Evolutionary conservation across 1,140 invertebrate species (phyloP), one percentile per base, ranked within the genome.

Genomic region (Drosophila sturtevanti): DNA sequence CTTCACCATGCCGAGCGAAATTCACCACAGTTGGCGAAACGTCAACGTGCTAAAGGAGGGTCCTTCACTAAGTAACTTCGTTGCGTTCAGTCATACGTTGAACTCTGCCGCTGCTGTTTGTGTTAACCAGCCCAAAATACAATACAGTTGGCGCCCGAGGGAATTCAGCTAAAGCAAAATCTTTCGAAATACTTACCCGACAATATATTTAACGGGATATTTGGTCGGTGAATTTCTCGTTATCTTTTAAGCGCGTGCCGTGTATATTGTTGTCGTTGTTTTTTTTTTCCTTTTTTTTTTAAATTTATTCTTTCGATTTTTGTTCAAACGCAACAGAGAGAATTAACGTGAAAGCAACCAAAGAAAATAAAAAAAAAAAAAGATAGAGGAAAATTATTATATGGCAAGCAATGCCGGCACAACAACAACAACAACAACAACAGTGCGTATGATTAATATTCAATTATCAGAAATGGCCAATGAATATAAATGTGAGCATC

Each of bases 31-130:
- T 24, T 55, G 22, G 41, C 14, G 24, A 7, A 16, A 6, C 52
- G 22, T 16, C 27, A 54, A 31, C 12, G 14, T 18, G 51, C n/a
- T n/a, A n/a, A 38, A 68, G 58, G 21, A 61, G 58, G 54, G 65
- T 41, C 51, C 54, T 35, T 44, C 55, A 35, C 4, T 4, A 12
- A 14, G 10, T 5, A 12, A 34, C 48, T 24, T 16, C n/a, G 22
- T 10, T 61, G 62, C 79, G 38, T 84, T 89, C 70, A 89, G 84
- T 89, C 77, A 84, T 55, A 74, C 85, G 69, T 89, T 73, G 84
- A 89, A 89, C 77, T 84, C 70, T 77, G 84, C 77, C 52, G 84
- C 67, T 82, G 77, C 63, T 74, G 76, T 80, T 89, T 89, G 84
- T 52, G 60, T 55, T 67, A 60, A 48, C 52, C 60, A 58, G 65